Evolutionary conservation across 2,888 invertebrate genomes (phyloP).

Genomic region (Sarcophaga caerulescens): DNA sequence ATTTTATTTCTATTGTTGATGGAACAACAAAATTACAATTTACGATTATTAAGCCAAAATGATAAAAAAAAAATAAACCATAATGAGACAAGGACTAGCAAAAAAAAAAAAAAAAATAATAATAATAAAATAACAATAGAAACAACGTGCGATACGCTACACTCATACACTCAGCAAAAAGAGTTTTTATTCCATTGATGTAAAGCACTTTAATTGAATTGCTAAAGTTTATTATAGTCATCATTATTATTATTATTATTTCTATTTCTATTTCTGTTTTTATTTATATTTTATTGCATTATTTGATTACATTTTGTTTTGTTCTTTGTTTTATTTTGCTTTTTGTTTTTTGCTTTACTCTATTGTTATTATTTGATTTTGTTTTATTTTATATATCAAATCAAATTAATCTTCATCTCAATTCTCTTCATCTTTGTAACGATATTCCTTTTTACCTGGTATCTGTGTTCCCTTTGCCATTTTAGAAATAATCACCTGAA

Average conservation of each 20-base stretch:
- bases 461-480: constrained; percentile 33
- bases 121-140: constrained; percentile 6
- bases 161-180: background rate
- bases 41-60: too few species aligned
- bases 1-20: too few species aligned
- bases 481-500: constrained; percentile 48
- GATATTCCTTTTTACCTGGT: constrained; percentile 7
- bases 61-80: too few species aligned
- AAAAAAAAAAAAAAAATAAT: too few species aligned
- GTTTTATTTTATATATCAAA: constrained; percentile 34
- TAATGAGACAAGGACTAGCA: background rate
- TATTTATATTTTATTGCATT: background rate
- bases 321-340: background rate
- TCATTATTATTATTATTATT: background rate
- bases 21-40: too few species aligned
- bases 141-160: background rate
- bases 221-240: constrained; percentile 41
- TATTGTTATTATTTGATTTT: constrained; percentile 35
- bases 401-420: constrained; percentile 54
- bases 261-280: background rate
- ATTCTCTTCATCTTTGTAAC: constrained; percentile 26
- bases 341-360: constrained; percentile 35
- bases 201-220: constrained; percentile 38
- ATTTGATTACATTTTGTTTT: background rate
- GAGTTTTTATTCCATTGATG: background rate